Evolutionary conservation across 2,888 invertebrate genomes (phyloP), one percentile per base, ranked within the genome.

Genomic region (Taenaris catops): DNA sequence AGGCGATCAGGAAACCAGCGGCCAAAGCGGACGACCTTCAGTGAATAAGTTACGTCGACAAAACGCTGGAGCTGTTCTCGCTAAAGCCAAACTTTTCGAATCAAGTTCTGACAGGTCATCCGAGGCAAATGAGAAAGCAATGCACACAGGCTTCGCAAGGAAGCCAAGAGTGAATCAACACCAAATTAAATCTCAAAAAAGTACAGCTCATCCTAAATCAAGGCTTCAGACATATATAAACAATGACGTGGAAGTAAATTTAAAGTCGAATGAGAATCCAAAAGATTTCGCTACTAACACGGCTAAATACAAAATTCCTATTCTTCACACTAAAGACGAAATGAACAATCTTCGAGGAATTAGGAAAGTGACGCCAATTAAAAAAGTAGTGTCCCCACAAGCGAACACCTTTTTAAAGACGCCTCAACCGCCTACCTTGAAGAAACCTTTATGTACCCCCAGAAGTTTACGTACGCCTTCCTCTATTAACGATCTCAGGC

Each of bases 41-140:
- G 90, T 94, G 5, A 93, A 92, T 8, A 91, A 91, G 52, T 60
- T 94, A 14, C 83, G 93, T 11, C 86, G 89, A 26, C 92, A 93
- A 65, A 94, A 94, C 64, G 93, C 93, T 3, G 95, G 94, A 3
- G 94, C 93, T 81, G 94, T 95, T 0, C 73, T 93, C 38, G 94
- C 93, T 1, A 94, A 93, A 76, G 93, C 94, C 0, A 92, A 91
- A 61, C 74, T 94, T 10, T 95, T 94, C 55, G 92, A 94, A 60
- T 83, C 75, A 5, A 83, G 86, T 51, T 87, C 87, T 0, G 87
- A 87, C 47, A 83, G 67, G 44, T 87, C 87, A 1, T 78, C 86
- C 1, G 87, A 87, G 34, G 58, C 38, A 38, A 66, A 65, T 18
- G 78, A 84, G 12, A 74, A 68, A 47, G 43, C 49, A 3, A 55